Base-by-base conservation (phyloP, 1,140 invertebrate species). In the Anastatus disparis region DNA sequence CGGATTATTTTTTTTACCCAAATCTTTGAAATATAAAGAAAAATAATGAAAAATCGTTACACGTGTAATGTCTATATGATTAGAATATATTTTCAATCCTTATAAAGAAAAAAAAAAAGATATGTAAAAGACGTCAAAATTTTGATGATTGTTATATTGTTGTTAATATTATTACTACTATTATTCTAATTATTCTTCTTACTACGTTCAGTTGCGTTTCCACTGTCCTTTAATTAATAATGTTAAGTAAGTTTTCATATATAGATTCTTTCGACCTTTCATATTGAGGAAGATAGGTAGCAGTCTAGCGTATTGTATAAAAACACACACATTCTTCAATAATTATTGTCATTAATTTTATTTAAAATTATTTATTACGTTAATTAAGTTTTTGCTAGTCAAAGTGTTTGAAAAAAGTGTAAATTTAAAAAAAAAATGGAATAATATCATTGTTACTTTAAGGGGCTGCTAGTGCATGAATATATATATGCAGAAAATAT, bases 391-490 rank as follows among this genome's bases (percentile, higher is more conserved):
- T 29, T 52, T 63, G 15, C 52, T 70, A 64, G 61, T 70, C 68
- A 63, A 64, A 64, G 15, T 35, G 29, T 2, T 50, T 40, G 20
- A 29, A 61, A 26, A 27, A 61, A 26, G 35, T 42, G 46, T 50
- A 10, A 66, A 55, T 53, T 53, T n/a, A n/a, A n/a, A n/a, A 12
- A 7, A 27, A 42, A 69, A 63, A 24, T 17, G 40, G 63, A 50
- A 46, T 44, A 46, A 55, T 64, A 42, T 2, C 13, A 12, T 64
- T 70, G 59, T 64, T 64, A 64, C 13, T 56, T 64, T 70, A 70
- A 70, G 61, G 68, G 68, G 61, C 61, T 64, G 61, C 68, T 55
- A 56, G 29, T 63, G 61, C 61, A 70, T 46, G 13, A 61, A 48
- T 58, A 64, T 48, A 27, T 70, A 15, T 35, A 35, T 35, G 10